phyloP scores from a whole-genome alignment of 1,140 invertebrate genomes.

The Bombus haemorrhoidalis region DNA sequence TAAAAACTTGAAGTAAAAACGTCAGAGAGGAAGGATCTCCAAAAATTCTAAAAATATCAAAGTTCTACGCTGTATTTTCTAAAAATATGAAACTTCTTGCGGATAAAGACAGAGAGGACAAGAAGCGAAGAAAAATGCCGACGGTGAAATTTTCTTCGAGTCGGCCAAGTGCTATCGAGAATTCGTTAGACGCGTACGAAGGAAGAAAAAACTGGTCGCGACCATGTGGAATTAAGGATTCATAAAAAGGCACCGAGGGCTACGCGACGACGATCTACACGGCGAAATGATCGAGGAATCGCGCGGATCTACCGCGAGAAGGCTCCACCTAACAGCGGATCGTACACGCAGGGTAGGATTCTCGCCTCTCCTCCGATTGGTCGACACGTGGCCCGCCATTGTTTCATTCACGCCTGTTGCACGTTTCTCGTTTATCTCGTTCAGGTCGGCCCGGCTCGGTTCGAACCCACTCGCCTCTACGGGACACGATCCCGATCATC shows the following conservation, averaged over 20 bases:
- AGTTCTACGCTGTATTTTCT: neutral
- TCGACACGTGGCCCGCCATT: conserved; percentile 70
- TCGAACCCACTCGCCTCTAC: neutral
- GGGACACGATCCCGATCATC: neutral
- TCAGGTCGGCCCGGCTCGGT: conserved; percentile 32
- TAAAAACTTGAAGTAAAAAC: too few species aligned
- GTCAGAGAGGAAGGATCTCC: too few species aligned
- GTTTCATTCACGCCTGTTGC: conserved; percentile 73
- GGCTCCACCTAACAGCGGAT: conserved; percentile 67
- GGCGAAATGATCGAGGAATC: conserved; percentile 54
- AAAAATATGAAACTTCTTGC: neutral
- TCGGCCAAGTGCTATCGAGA: neutral
- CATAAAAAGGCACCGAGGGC: neutral
- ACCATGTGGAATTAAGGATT: neutral
- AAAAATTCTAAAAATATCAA: neutral
- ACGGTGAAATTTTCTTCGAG: neutral
- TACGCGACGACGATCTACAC: conserved; percentile 1
- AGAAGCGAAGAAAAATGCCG: neutral
- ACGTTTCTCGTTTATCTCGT: conserved; percentile 70
- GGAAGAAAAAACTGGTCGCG: conserved; percentile 6
- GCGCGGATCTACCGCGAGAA: conserved; percentile 50
- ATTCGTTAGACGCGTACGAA: neutral
- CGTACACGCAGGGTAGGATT: conserved; percentile 50
- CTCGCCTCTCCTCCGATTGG: conserved; percentile 63
- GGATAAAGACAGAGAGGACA: neutral